These are phyloP conservation scores for Gryon sp. DNA, from an alignment of 1,140 invertebrate genomes.

Conservation along the genomic window DNA sequence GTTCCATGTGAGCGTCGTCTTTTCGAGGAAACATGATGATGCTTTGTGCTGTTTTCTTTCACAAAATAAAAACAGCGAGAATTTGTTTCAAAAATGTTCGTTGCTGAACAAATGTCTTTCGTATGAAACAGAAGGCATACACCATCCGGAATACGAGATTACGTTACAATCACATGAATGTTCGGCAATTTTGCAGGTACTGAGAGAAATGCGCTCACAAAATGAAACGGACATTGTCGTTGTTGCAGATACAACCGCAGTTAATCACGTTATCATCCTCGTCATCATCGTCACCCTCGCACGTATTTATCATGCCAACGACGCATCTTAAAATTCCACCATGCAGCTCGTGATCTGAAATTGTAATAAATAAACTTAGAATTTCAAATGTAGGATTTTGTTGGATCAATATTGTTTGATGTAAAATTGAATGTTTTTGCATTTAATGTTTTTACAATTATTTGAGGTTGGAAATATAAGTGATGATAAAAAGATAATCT, in stretches of 20 bases:
- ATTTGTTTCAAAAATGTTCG: too few relatives aligned
- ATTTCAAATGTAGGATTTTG: not conserved
- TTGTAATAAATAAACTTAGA: not conserved
- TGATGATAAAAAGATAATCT: too few relatives aligned
- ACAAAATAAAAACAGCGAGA: too few relatives aligned
- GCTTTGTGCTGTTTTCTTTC: not conserved
- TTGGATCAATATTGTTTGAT: too few relatives aligned
- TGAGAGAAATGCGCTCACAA: not conserved
- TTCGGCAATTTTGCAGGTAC: not conserved
- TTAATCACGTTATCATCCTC: constrained; percentile 5
- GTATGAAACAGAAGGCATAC: too few relatives aligned
- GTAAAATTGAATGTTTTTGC: too few relatives aligned
- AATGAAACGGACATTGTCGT: constrained; percentile 4
- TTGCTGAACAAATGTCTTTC: too few relatives aligned
- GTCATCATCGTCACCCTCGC: not conserved
- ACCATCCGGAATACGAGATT: too few relatives aligned
- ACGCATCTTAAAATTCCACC: not conserved
- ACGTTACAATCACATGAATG: too few relatives aligned
- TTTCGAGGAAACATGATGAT: constrained; percentile 79
- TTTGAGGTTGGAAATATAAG: too few relatives aligned
- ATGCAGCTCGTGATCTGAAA: constrained; percentile 8
- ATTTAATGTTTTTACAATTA: too few relatives aligned
- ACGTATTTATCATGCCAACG: constrained; percentile 10
- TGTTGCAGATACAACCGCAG: not conserved
- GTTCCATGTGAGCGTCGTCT: constrained; percentile 78